Evolutionary conservation across 2,888 invertebrate species (phyloP).

Genomic region (Rhagonycha lutea): DNA sequence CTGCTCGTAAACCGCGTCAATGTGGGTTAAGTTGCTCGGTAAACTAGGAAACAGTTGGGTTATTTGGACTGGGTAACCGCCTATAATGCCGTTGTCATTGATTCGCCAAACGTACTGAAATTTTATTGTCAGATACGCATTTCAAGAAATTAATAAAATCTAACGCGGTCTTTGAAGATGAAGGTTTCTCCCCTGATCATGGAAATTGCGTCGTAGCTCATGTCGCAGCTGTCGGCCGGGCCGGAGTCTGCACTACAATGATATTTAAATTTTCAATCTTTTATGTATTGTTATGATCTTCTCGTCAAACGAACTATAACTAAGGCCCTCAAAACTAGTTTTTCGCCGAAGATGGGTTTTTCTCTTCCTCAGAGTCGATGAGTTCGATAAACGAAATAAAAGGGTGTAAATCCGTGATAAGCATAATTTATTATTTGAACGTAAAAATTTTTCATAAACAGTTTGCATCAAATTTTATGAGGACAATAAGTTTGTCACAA

Average conservation of each 20-base stretch:
- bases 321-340: slow-evolving; percentile 90
- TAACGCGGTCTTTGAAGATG: slow-evolving; percentile 78
- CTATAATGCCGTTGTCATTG: too few species aligned
- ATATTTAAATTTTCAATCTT: too few species aligned
- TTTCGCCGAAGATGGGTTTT: too few species aligned
- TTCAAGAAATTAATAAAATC: neutral
- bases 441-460: too few species aligned
- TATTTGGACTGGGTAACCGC: slow-evolving; percentile 57
- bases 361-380: too few species aligned
- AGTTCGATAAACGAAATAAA: too few species aligned
- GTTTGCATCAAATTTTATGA: too few species aligned
- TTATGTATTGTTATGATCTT: slow-evolving; percentile 73
- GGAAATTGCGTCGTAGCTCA: slow-evolving; percentile 88
- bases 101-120: slow-evolving; percentile 90
- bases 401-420: too few species aligned
- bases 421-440: too few species aligned
- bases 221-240: slow-evolving; percentile 81
- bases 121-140: slow-evolving; percentile 11
- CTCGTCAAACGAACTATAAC: slow-evolving; percentile 80
- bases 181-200: slow-evolving; percentile 87
- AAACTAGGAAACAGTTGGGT: slow-evolving; percentile 78
- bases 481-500: too few species aligned
- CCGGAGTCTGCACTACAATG: neutral
- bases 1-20: slow-evolving; percentile 94
- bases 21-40: slow-evolving; percentile 76